Percentiles rank a stretch among this genome's conserved stretches.
Evolutionary conservation across 2,113 vertebrate species (phyloP).

Genomic region (Pao palembangensis): DNA sequence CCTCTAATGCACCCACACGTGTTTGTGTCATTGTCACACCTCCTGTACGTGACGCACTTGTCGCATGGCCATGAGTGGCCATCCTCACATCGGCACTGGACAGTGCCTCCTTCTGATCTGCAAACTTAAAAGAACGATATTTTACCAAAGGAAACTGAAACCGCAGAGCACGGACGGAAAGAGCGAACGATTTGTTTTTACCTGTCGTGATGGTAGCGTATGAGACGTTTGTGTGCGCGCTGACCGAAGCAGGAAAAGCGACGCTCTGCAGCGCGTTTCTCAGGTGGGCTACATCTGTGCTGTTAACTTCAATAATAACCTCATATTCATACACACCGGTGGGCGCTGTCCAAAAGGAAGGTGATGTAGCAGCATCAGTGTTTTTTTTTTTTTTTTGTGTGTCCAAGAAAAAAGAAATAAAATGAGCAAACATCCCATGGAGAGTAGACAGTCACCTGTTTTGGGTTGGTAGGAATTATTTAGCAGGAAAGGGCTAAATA

Average conservation of each 20-base stretch:
- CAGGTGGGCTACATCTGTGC: conserved; percentile 21
- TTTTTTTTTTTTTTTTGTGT: too few relatives aligned
- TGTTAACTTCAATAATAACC: conserved; percentile 39
- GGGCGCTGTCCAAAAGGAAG: conserved; percentile 10
- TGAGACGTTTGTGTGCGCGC: conserved; percentile 21
- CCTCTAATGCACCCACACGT: conserved; percentile 40
- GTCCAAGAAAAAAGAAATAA: background rate
- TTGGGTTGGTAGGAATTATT: too few relatives aligned
- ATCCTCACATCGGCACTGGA: conserved; percentile 46
- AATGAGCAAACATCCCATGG: background rate
- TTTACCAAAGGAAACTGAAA: background rate
- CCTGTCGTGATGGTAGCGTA: conserved; percentile 41
- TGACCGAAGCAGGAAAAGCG: conserved; percentile 20
- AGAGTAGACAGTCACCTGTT: conserved; percentile 12
- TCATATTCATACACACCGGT: conserved; percentile 28
- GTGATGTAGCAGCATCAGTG: background rate
- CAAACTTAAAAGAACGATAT: conserved; percentile 34
- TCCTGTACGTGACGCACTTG: conserved; percentile 33
- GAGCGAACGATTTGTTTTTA: conserved; percentile 4
- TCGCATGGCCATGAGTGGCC: conserved; percentile 38
- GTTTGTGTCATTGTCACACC: conserved; percentile 24
- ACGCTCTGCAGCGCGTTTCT: conserved; percentile 16
- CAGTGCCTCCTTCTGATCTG: background rate
- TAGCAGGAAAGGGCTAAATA: background rate
- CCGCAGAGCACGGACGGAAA: background rate